A percentile compares a stretch with the other conserved stretches of the same genome.
These are phyloP conservation scores for Zaprionus lachaisei DNA, from an alignment of 1,140 invertebrate species.

Conservation along the genomic window DNA sequence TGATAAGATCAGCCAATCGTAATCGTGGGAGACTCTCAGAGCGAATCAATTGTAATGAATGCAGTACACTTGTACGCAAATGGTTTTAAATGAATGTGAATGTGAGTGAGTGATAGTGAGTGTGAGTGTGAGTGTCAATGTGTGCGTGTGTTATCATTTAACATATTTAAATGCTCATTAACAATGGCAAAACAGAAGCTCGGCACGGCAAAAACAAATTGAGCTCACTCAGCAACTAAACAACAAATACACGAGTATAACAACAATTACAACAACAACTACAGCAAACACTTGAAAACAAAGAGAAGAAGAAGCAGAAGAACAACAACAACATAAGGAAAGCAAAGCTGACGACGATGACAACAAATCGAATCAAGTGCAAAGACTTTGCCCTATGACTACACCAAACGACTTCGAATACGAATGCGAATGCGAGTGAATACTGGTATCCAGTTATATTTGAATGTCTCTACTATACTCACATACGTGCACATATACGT, in stretches of 20 bases:
- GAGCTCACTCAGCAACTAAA: conserved; percentile 53
- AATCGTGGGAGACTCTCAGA: neutral
- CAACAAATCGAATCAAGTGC: conserved; percentile 70
- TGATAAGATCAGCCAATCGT: conserved; percentile 1
- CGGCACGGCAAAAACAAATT: conserved; percentile 44
- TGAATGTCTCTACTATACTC: conserved; percentile 2
- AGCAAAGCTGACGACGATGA: conserved; percentile 35
- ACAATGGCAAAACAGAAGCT: conserved; percentile 59
- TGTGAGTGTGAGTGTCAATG: neutral
- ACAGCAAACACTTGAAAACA: conserved; percentile 37
- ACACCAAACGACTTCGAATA: conserved; percentile 44
- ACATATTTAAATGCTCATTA: conserved; percentile 65
- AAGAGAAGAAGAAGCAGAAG: conserved; percentile 14
- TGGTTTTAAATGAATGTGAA: conserved; percentile 6
- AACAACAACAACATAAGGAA: conserved; percentile 35
- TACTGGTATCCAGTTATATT: conserved; percentile 4
- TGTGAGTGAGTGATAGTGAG: neutral
- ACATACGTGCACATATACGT: neutral
- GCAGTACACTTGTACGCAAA: neutral
- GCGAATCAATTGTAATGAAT: conserved; percentile 15
- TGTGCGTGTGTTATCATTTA: conserved; percentile 46
- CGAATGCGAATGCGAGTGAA: neutral
- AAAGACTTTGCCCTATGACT: conserved; percentile 80
- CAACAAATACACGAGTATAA: conserved; percentile 47
- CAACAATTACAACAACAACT: conserved; percentile 19